Base-by-base conservation (phyloP, 2,888 invertebrate species). In the Acrocyrtus sp. region DNA sequence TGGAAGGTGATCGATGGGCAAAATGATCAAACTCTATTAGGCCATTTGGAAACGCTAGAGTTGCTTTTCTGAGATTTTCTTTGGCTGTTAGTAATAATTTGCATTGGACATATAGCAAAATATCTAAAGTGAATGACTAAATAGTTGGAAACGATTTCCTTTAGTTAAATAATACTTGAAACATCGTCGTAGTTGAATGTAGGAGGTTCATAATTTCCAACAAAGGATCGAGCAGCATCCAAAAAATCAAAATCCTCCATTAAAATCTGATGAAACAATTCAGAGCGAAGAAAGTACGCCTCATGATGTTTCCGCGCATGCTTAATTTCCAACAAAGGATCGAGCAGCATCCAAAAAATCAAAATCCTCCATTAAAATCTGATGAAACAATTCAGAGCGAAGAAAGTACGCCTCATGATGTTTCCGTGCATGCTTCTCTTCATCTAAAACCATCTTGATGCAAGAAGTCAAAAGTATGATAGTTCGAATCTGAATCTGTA, bases 311-410 rank as follows among this genome's bases (percentile, higher is more conserved):
- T n/a, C n/a, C n/a, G n/a, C n/a, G n/a, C n/a, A n/a, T n/a, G n/a
- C n/a, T n/a, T n/a, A n/a, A n/a, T n/a, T n/a, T 48, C 78, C 78
- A 24, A 74, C 61, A 24, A 63, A 65, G 29, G 68, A 63, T 26
- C 80, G 54, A 1, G 80, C 80, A 12, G 80, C 80, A 61, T 80
- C 80, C 26, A 80, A 45, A 22, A 78, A 78, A n/a, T 74, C 41
- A 57, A 78, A 78, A 48, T 77, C 77, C 45, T 78, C 78, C 73
- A 77, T 78, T 12, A 80, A 48, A 72, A 78, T 76, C 60, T 78
- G 78, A 48, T 78, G 76, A 39, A 80, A 75, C 4, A 73, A 60
- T 34, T 80, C 78, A 0, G 74, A 47, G 2, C 74, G 63, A 3
- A 34, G 5, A 24, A 77, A 77, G 5, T 27, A 39, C n/a, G n/a